phyloP scores from a whole-genome alignment of 2,888 invertebrate species.

The Cerastoderma edule region DNA sequence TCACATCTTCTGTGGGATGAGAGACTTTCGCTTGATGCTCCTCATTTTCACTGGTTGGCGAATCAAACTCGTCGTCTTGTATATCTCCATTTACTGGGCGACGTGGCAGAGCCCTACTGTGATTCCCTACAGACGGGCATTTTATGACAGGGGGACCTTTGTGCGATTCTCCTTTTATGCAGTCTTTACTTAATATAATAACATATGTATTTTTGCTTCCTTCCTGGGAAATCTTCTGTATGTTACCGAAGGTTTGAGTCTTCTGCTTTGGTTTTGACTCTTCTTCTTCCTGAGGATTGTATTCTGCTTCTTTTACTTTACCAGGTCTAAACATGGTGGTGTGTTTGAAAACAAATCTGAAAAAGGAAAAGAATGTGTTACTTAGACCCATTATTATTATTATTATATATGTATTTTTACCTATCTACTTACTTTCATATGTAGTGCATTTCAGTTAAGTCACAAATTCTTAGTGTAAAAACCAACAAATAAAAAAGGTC shows the following conservation, averaged over 20 bases:
- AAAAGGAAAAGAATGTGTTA: constrained; percentile 4
- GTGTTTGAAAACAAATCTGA: constrained; percentile 6
- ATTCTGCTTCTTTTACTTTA: constrained; percentile 25
- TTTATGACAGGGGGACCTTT: constrained; percentile 26
- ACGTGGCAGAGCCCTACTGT: constrained; percentile 3
- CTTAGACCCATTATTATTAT: too few species aligned
- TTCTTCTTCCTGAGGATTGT: constrained; percentile 22
- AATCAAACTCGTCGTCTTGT: constrained; percentile 49
- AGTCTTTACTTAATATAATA: constrained; percentile 63
- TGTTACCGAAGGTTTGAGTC: constrained; percentile 35
- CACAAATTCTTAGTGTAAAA: too few species aligned
- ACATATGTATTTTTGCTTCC: constrained; percentile 66
- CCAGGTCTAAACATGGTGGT: constrained; percentile 31
- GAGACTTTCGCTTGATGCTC: constrained; percentile 26
- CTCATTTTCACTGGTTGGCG: constrained; percentile 26
- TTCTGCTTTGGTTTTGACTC: not conserved
- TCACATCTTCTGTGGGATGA: constrained; percentile 57
- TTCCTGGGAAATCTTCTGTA: constrained; percentile 61
- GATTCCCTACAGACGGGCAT: constrained; percentile 4
- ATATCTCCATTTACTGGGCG: not conserved
- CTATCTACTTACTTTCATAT: too few species aligned
- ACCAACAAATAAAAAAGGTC: too few species aligned
- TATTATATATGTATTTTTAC: too few species aligned
- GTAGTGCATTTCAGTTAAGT: too few species aligned
- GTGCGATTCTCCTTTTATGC: constrained; percentile 41